Evolutionary conservation across 2,113 vertebrate genomes (phyloP).

Genomic region (Mixornis gularis): DNA sequence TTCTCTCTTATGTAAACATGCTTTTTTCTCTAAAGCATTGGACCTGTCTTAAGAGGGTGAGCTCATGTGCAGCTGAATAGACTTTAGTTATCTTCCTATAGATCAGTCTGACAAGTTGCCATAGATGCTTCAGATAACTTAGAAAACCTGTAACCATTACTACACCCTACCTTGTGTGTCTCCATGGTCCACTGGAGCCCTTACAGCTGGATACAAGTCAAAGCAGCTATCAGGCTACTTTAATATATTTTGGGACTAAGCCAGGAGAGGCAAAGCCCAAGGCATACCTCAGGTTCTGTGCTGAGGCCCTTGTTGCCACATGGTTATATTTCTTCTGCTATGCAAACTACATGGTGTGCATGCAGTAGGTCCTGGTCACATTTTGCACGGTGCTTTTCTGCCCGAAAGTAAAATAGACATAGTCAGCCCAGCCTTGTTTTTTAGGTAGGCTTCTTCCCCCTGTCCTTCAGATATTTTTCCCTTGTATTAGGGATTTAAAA

Average conservation of each 20-base stretch:
- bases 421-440: neutral
- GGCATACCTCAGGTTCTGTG: neutral
- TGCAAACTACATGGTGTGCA: neutral
- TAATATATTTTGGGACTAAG: neutral
- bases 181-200: neutral
- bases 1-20: neutral
- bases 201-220: neutral
- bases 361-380: neutral
- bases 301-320: neutral
- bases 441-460: neutral
- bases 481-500: neutral
- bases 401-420: neutral
- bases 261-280: neutral
- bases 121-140: neutral
- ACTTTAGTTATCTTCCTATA: neutral
- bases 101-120: neutral
- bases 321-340: neutral
- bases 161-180: neutral
- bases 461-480: neutral
- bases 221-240: neutral
- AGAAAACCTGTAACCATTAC: neutral
- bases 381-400: neutral
- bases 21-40: slow-evolving; percentile 1
- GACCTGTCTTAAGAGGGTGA: neutral
- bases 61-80: slow-evolving; percentile 16